A percentile compares a stretch with the other conserved stretches of the same genome.
Evolutionary conservation across 2,113 vertebrate species (phyloP).

Genomic region (Onychostoma macrolepis): DNA sequence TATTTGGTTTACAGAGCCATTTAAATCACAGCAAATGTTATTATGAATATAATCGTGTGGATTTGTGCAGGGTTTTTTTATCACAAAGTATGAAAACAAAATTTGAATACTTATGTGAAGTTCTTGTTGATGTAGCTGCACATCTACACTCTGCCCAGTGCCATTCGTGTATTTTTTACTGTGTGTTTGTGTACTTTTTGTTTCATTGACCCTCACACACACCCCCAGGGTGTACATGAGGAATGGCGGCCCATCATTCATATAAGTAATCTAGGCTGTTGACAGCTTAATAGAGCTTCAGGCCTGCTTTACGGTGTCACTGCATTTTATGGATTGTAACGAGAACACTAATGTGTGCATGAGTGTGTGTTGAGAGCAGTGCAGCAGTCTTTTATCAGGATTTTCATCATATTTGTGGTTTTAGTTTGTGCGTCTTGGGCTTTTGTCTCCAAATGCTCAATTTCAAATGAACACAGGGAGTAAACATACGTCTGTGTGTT

Average conservation of each 20-base stretch:
- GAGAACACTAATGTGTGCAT: slow-evolving; percentile 1
- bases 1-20: neutral
- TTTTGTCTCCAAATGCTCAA: neutral
- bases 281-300: slow-evolving; percentile 53
- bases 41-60: neutral
- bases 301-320: slow-evolving; percentile 43
- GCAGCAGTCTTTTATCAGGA: slow-evolving; percentile 17
- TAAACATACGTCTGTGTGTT: neutral
- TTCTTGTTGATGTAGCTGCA: neutral
- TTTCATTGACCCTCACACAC: slow-evolving; percentile 6
- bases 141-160: neutral
- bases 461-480: neutral
- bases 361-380: neutral
- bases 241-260: slow-evolving; percentile 42
- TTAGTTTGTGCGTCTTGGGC: neutral
- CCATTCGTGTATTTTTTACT: neutral
- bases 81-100: slow-evolving; percentile 5
- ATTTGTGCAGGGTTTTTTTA: neutral
- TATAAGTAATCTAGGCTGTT: slow-evolving; percentile 47
- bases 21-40: neutral
- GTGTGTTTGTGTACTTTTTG: slow-evolving; percentile 7
- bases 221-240: neutral
- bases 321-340: slow-evolving; percentile 40
- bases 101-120: neutral
- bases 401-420: slow-evolving; percentile 21